phyloP scores from a whole-genome alignment of 1,140 invertebrate genomes.

The Melipona quadrifasciata region DNA sequence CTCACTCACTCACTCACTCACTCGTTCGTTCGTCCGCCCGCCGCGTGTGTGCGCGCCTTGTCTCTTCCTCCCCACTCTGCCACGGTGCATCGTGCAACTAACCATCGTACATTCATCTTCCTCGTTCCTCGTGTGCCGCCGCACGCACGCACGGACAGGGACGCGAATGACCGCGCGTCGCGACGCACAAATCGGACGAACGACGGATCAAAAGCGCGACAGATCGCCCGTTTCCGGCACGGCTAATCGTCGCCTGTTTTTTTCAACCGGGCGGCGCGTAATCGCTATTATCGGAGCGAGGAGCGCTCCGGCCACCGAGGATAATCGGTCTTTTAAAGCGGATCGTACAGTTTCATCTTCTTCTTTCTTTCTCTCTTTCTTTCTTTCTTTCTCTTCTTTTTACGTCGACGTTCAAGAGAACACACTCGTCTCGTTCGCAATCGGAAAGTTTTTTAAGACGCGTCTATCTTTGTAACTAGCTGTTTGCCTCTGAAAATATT shows the following conservation, averaged over 20 bases:
- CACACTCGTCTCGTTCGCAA: no score
- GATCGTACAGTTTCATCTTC: neutral
- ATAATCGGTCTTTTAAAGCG: neutral
- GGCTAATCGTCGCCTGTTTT: constrained; percentile 3
- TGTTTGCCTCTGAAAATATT: no score
- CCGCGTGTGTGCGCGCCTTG: no score
- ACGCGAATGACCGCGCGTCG: neutral
- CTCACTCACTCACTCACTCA: neutral
- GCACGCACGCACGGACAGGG: neutral
- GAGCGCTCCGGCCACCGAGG: neutral
- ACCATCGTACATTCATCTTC: constrained; percentile 21
- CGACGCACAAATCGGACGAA: neutral
- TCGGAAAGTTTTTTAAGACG: no score
- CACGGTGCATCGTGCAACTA: neutral
- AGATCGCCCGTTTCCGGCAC: constrained; percentile 26
- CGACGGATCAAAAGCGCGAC: constrained; percentile 3
- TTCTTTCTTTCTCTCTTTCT: neutral
- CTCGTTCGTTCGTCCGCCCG: no score
- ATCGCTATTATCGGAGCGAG: neutral
- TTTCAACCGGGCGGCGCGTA: constrained; percentile 6
- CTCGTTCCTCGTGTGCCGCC: constrained; percentile 34
- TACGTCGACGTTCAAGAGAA: no score
- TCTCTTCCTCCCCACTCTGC: neutral
- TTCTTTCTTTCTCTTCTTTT: neutral
- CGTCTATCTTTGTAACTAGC: no score